A percentile compares a stretch with the other conserved stretches of the same genome.
Conservation (phyloP, 92 coral and sea anemone species). For the Zoanthus sansibaricus region DNA sequence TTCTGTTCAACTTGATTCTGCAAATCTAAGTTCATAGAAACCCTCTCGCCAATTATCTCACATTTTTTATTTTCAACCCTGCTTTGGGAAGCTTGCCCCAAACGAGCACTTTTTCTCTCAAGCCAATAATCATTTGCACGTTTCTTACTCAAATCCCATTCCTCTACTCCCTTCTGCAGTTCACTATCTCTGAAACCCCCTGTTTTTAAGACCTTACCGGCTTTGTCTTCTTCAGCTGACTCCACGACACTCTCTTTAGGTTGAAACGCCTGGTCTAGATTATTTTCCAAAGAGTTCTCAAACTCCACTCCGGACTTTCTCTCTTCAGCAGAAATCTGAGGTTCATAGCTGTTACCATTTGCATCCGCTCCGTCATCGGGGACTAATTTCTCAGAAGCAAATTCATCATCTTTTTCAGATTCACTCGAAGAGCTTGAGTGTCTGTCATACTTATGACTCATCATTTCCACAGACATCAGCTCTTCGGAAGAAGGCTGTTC, state of each 20-base stretch:
- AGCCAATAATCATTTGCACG: slow-evolving; percentile 36
- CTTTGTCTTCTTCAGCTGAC: slow-evolving; percentile 7
- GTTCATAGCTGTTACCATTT: not conserved
- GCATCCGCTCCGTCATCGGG: not conserved
- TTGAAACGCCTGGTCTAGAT: slow-evolving; percentile 38
- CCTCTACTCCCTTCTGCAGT: slow-evolving; percentile 31
- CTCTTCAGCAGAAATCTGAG: not conserved
- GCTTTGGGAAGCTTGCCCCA: slow-evolving; percentile 6
- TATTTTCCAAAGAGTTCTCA: slow-evolving; percentile 31
- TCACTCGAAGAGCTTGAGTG: slow-evolving; percentile 33
- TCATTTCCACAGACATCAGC: slow-evolving; percentile 6
- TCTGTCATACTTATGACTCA: slow-evolving; percentile 28
- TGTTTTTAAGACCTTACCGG: slow-evolving; percentile 33
- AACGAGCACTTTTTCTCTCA: slow-evolving; percentile 30
- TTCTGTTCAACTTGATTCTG: slow-evolving; percentile 14
- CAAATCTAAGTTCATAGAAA: slow-evolving; percentile 22
- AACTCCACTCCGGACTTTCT: slow-evolving; percentile 45
- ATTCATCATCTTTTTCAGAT: slow-evolving; percentile 1
- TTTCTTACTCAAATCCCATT: slow-evolving; percentile 22
- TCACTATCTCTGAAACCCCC: slow-evolving; percentile 29
- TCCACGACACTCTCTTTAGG: slow-evolving; percentile 18
- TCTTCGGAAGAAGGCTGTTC: slow-evolving; percentile 12
- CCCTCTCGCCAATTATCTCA: not conserved
- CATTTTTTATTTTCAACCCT: slow-evolving; percentile 17
- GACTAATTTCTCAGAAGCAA: slow-evolving; percentile 3